Percentiles rank a stretch among this genome's conserved stretches.
Evolutionary conservation across 2,888 invertebrate species (phyloP).

Genomic region (Lepidocyrtinus sp.): DNA sequence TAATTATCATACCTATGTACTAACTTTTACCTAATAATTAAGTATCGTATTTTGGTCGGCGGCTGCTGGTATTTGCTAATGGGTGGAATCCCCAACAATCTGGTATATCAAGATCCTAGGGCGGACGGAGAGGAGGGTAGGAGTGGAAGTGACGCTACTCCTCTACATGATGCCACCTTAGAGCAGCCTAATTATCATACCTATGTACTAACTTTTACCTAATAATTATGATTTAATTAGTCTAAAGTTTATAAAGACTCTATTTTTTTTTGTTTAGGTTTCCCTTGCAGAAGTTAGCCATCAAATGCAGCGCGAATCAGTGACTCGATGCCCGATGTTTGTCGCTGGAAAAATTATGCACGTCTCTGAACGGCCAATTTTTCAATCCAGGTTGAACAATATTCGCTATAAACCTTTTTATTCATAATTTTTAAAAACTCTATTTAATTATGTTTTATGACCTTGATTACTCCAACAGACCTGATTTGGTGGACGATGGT

Average conservation of each 20-base stretch:
- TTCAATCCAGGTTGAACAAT: constrained; percentile 69
- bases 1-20: constrained; percentile 72
- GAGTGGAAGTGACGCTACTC: constrained; percentile 64
- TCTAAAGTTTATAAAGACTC: too few species aligned
- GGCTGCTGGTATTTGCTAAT: constrained; percentile 79
- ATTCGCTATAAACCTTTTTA: constrained; percentile 23
- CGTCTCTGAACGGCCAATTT: constrained; percentile 66
- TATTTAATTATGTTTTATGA: background rate
- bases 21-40: background rate
- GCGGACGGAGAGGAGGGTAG: constrained; percentile 35
- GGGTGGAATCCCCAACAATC: constrained; percentile 65
- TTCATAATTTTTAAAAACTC: background rate
- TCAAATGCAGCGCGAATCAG: constrained; percentile 65
- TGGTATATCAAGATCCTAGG: constrained; percentile 30
- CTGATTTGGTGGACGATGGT: constrained; percentile 65
- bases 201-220: constrained; percentile 60
- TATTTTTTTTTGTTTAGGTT: constrained; percentile 58
- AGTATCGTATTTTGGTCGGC: constrained; percentile 89
- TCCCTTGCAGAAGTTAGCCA: constrained; percentile 68
- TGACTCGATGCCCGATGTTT: constrained; percentile 68
- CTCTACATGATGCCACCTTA: constrained; percentile 71
- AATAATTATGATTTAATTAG: constrained; percentile 73
- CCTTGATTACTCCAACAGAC: constrained; percentile 41
- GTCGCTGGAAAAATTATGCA: constrained; percentile 67
- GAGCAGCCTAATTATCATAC: constrained; percentile 77